phyloP scores from a whole-genome alignment of 2,113 vertebrate species.

The Ceuthmochares aereus region DNA sequence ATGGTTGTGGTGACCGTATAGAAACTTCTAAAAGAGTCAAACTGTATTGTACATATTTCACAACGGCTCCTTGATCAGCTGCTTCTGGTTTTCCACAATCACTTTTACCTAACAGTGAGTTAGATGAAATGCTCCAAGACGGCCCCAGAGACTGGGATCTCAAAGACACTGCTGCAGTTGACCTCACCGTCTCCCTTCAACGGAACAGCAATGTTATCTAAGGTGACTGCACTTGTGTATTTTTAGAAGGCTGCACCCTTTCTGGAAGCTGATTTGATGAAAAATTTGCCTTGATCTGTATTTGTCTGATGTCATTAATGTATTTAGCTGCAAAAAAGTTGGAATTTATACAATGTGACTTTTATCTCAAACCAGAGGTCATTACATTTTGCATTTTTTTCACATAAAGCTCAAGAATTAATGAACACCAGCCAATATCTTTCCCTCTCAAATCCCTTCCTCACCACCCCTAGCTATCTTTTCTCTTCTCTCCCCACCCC shows the following conservation, averaged over 20 bases:
- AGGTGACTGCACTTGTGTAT: neutral
- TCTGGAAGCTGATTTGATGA: conserved; percentile 33
- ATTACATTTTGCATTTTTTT: neutral
- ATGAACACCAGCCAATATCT: neutral
- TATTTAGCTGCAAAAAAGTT: neutral
- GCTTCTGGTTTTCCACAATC: neutral
- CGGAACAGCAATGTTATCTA: neutral
- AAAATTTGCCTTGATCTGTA: conserved; percentile 23
- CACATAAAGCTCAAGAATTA: neutral
- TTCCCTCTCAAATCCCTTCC: no score
- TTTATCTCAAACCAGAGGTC: neutral
- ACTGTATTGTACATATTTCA: fast-evolving
- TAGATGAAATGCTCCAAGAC: neutral
- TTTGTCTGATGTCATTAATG: conserved; percentile 20
- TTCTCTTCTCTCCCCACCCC: fast-evolving
- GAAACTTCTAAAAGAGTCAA: neutral
- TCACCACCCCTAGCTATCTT: neutral
- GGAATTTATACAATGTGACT: neutral
- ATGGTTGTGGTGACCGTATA: neutral
- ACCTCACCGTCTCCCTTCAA: neutral
- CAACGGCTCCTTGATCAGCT: neutral
- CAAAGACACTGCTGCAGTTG: neutral
- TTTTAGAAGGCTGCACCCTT: conserved; percentile 28
- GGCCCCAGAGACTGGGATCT: neutral
- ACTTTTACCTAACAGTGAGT: no score